Evolutionary conservation across 2,113 vertebrate species (phyloP).

Genomic region (Xenus cinereus): DNA sequence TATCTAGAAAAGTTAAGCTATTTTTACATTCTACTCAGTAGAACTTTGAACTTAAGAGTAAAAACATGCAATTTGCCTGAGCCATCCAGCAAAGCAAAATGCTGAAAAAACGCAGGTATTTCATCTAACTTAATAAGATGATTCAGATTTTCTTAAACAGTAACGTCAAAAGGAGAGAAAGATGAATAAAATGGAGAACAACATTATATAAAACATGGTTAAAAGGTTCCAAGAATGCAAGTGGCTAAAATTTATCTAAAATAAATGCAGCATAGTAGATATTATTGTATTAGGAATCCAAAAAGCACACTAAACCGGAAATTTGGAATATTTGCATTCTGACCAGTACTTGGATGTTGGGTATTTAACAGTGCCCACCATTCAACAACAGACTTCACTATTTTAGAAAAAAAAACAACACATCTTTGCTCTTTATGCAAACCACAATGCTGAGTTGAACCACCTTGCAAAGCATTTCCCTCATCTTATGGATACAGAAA

Average conservation of each 20-base stretch:
- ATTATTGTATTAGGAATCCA: background rate
- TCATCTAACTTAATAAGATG: background rate
- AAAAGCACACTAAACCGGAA: background rate
- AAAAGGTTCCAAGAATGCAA: background rate
- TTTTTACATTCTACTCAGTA: background rate
- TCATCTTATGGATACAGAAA: background rate
- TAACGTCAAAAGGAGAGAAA: background rate
- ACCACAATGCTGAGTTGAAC: background rate
- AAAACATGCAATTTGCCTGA: background rate
- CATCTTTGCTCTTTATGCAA: background rate
- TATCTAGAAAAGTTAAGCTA: background rate
- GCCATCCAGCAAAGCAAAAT: background rate
- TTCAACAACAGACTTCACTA: background rate
- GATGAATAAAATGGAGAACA: background rate
- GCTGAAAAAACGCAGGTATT: background rate
- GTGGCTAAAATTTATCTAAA: background rate
- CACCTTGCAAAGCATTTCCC: background rate
- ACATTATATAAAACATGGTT: background rate
- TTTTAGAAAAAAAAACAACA: background rate
- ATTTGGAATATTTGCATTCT: background rate
- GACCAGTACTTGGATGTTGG: background rate
- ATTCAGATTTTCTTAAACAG: background rate
- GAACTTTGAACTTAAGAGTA: conserved; percentile 2
- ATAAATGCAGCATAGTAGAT: background rate
- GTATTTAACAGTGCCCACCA: background rate